These are phyloP conservation scores for Sceloporus undulatus DNA, from an alignment of 2,113 vertebrate species.

Conservation along the genomic window DNA sequence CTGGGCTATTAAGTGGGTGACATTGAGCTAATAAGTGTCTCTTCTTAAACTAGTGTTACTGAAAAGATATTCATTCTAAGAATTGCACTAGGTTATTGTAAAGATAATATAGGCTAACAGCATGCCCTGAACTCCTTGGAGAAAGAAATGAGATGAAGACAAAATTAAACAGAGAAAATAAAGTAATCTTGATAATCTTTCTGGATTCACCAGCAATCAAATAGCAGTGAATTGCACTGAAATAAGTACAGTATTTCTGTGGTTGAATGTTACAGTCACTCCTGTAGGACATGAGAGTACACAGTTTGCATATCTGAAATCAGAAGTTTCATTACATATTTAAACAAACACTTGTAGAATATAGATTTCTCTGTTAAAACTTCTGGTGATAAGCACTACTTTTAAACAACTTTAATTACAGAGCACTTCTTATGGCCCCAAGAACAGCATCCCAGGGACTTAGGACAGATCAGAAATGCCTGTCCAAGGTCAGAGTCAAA, in stretches of 20 bases:
- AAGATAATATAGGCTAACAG: background rate
- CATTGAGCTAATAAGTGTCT: background rate
- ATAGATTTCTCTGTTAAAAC: background rate
- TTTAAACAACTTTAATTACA: background rate
- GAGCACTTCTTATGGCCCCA: background rate
- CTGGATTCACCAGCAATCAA: background rate
- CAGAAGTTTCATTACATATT: background rate
- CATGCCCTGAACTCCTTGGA: background rate
- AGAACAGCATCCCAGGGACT: background rate
- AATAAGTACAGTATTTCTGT: slow-evolving; percentile 8
- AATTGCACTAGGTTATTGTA: background rate
- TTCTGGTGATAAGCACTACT: background rate
- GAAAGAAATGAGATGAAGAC: background rate
- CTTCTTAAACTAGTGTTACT: background rate
- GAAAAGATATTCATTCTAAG: background rate
- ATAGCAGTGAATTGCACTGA: slow-evolving; percentile 8
- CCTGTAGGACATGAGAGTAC: background rate
- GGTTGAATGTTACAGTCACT: rapidly evolving
- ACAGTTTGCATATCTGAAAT: background rate
- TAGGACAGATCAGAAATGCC: background rate
- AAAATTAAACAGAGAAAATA: background rate
- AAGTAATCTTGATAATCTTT: background rate
- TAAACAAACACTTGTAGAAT: slow-evolving; percentile 2
- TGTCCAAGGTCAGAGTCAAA: background rate
- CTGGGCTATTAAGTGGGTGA: no score